Evolutionary conservation across 30 jellyfish, hydroid and myxozoan genomes (phyloP).

Genomic region (Clytia hemisphaerica): DNA sequence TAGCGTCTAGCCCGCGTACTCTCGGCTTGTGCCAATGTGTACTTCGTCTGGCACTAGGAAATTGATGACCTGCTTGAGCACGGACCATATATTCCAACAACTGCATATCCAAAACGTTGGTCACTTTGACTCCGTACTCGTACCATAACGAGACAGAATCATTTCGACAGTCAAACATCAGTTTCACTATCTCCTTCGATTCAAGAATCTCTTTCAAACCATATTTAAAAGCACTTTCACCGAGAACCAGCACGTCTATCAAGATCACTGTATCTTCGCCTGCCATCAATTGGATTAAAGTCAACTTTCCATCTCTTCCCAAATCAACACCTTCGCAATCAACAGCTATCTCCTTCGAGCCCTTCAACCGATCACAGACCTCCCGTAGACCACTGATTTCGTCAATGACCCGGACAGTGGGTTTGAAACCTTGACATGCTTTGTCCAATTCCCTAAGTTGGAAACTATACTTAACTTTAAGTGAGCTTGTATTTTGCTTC

Average conservation of each 20-base stretch:
- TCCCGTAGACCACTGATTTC: too few species aligned
- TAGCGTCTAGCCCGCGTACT: neutral
- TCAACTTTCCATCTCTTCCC: constrained; percentile 14
- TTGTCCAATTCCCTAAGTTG: too few species aligned
- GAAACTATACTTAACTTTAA: too few species aligned
- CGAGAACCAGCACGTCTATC: constrained; percentile 18
- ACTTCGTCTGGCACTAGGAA: neutral
- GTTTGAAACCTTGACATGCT: too few species aligned
- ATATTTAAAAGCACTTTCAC: neutral
- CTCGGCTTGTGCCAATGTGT: neutral
- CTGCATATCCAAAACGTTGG: constrained; percentile 28
- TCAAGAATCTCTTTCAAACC: constrained; percentile 21
- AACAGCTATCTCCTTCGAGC: neutral
- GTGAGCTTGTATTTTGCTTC: too few species aligned
- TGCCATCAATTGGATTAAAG: constrained; percentile 13
- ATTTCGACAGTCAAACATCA: constrained; percentile 40
- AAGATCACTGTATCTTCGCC: constrained; percentile 6
- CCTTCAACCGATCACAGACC: too few species aligned
- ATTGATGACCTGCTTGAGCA: neutral
- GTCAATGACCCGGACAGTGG: too few species aligned
- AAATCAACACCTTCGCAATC: constrained; percentile 32
- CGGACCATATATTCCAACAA: constrained; percentile 9
- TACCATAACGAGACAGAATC: constrained; percentile 27
- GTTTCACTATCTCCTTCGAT: neutral
- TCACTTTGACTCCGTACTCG: constrained; percentile 8